phyloP scores from a whole-genome alignment of 2,113 vertebrate species.

The Pterophyllum scalare region DNA sequence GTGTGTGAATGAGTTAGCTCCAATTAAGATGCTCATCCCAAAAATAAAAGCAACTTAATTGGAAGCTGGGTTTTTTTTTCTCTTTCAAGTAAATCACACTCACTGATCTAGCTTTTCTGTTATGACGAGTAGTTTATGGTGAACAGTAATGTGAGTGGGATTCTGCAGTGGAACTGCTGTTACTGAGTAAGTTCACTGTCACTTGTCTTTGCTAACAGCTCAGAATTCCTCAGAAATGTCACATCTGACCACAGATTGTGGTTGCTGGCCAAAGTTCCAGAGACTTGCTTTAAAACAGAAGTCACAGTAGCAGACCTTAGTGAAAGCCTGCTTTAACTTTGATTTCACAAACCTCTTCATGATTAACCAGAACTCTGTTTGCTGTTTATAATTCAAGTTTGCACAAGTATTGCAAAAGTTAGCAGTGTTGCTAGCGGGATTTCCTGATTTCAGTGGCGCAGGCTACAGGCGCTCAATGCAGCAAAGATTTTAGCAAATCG shows the following conservation, averaged over 20 bases:
- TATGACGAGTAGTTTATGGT: constrained; percentile 15
- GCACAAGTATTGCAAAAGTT: not conserved
- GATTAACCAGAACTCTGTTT: not conserved
- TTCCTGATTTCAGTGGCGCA: not conserved
- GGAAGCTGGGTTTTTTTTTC: not conserved
- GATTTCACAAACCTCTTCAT: not conserved
- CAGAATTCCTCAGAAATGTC: constrained; percentile 6
- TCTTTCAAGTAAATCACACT: constrained; percentile 1
- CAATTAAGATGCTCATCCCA: not conserved
- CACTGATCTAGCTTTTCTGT: not conserved
- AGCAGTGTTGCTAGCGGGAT: not conserved
- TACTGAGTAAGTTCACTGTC: not conserved
- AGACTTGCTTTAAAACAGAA: not conserved
- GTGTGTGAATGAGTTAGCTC: not conserved
- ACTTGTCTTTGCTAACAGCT: not conserved
- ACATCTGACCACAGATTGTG: not conserved
- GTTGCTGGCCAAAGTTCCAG: not conserved
- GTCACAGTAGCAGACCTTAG: not conserved
- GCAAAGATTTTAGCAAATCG: not conserved
- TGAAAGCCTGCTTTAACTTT: not conserved
- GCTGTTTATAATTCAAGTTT: not conserved
- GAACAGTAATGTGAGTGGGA: not conserved
- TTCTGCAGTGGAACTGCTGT: not conserved
- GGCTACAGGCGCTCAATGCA: not conserved
- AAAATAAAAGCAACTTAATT: not conserved